phyloP scores from a whole-genome alignment of 2,888 invertebrate species.

The Drosophila suboccidentalis region DNA sequence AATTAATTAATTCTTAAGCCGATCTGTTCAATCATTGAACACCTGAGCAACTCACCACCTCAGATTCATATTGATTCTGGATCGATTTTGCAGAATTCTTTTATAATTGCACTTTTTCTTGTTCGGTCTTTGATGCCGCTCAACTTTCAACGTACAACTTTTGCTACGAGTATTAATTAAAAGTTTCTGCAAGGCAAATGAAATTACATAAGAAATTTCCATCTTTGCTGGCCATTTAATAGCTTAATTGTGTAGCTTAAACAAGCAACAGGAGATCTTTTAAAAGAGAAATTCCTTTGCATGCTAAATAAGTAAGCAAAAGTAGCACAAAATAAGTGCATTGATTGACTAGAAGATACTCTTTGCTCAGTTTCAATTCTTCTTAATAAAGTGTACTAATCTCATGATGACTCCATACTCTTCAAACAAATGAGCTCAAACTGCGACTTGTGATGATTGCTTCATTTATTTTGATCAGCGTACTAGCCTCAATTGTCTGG shows the following conservation, averaged over 20 bases:
- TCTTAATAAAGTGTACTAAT: no score
- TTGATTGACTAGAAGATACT: neutral
- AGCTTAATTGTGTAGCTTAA: conserved; percentile 31
- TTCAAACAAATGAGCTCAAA: no score
- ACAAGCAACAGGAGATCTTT: neutral
- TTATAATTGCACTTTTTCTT: conserved; percentile 32
- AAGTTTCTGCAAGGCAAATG: conserved; percentile 44
- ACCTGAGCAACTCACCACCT: conserved; percentile 5
- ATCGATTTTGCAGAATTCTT: conserved; percentile 26
- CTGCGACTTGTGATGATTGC: neutral
- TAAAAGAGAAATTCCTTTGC: neutral
- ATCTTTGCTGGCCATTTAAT: conserved; percentile 25
- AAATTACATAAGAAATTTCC: conserved; percentile 43
- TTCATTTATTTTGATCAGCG: conserved; percentile 2
- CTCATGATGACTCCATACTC: no score
- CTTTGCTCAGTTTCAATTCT: neutral
- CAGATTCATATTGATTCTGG: conserved; percentile 45
- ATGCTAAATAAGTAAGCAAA: neutral
- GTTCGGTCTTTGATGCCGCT: neutral
- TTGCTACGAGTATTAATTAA: conserved; percentile 61
- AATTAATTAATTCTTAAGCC: conserved; percentile 58
- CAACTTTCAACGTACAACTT: conserved; percentile 30
- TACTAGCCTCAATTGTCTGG: conserved; percentile 22
- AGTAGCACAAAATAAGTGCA: neutral
- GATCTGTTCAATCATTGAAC: conserved; percentile 7